These are phyloP conservation scores for Emys orbicularis DNA, from an alignment of 2,797 vertebrate species.

Conservation along the genomic window DNA sequence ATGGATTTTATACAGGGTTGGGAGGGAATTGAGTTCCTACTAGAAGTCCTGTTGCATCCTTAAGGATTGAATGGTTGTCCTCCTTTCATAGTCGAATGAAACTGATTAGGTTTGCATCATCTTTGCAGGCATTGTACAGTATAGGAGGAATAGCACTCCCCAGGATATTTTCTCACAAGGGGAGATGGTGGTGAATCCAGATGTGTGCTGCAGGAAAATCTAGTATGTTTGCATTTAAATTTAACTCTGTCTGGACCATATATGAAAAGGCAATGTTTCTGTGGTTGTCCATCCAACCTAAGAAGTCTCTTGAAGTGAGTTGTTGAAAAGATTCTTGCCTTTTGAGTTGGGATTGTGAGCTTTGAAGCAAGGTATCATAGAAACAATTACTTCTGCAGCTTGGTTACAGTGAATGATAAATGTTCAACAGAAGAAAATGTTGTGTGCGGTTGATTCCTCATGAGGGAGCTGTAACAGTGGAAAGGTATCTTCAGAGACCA, in stretches of 20 bases:
- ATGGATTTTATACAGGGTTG: not conserved
- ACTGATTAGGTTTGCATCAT: not conserved
- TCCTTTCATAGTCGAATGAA: not conserved
- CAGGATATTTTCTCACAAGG: not conserved
- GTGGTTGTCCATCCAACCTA: not conserved
- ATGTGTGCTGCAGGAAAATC: not conserved
- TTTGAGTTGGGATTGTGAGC: not conserved
- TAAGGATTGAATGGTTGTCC: not conserved
- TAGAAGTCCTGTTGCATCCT: not conserved
- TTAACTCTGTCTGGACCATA: not conserved
- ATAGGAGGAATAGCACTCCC: not conserved
- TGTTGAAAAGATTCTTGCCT: accelerated
- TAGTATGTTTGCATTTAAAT: not conserved
- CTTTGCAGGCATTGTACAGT: not conserved
- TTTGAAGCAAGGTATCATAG: not conserved
- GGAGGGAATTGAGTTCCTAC: not conserved
- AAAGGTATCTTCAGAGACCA: not conserved
- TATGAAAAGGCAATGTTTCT: accelerated
- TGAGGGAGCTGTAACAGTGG: not conserved
- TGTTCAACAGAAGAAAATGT: not conserved
- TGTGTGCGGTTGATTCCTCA: accelerated
- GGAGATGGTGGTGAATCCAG: not conserved
- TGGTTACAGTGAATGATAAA: accelerated
- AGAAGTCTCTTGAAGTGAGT: not conserved
- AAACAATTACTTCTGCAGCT: not conserved